Conservation (phyloP, 2,113 vertebrate genomes). For the Scomber scombrus region DNA sequence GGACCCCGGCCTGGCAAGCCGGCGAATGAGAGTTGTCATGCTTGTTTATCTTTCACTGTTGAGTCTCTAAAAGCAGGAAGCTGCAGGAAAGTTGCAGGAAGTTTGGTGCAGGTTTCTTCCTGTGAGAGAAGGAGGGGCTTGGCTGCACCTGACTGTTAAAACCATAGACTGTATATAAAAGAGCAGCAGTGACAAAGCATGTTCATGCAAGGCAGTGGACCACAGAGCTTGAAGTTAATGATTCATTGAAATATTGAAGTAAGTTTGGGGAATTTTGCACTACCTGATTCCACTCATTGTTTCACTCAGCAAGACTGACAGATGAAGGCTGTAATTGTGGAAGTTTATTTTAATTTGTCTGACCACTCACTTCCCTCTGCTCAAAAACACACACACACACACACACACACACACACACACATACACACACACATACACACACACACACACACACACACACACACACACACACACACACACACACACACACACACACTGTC, state of each 20-base stretch:
- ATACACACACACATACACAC: not conserved
- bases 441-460: not conserved
- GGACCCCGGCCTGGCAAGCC: slow-evolving; percentile 4
- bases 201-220: not conserved
- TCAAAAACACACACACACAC: not conserved
- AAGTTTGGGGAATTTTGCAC: not conserved
- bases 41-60: rapidly evolving
- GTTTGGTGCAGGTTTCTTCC: slow-evolving; percentile 35
- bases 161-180: too few species aligned
- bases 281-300: not conserved
- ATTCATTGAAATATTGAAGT: too few species aligned
- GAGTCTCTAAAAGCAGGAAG: not conserved
- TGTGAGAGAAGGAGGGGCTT: slow-evolving; percentile 56
- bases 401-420: not conserved
- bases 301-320: slow-evolving; percentile 15
- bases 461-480: not conserved
- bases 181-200: too few species aligned
- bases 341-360: slow-evolving; percentile 5
- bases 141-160: not conserved
- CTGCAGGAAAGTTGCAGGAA: slow-evolving; percentile 1
- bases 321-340: not conserved
- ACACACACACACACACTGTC: not conserved
- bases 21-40: slow-evolving; percentile 59
- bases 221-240: too few species aligned
- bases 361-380: too few species aligned